Percentiles rank a stretch among this genome's conserved stretches.
Evolutionary conservation across 2,113 vertebrate genomes (phyloP).

Genomic region (Tenebrosternarchus preto): DNA sequence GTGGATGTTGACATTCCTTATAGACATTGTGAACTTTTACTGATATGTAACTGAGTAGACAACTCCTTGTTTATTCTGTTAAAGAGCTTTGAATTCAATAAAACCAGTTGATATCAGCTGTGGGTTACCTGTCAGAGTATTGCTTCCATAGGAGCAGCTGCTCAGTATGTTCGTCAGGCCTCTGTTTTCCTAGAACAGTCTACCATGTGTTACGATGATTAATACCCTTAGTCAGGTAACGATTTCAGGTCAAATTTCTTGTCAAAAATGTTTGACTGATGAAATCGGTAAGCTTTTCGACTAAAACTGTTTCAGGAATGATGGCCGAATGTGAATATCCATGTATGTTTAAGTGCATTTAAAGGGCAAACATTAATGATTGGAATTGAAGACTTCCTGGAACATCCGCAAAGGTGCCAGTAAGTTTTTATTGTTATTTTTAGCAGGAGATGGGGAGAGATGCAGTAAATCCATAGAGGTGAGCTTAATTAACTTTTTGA

Average conservation of each 20-base stretch:
- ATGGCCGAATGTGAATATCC: not conserved
- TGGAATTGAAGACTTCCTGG: not conserved
- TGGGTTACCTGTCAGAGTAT: not conserved
- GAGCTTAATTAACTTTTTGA: constrained; percentile 26
- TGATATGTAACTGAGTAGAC: constrained; percentile 84
- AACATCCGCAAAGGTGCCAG: not conserved
- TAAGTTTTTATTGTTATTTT: constrained; percentile 22
- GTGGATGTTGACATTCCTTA: constrained; percentile 94
- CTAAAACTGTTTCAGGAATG: not conserved
- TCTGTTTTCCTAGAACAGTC: not conserved
- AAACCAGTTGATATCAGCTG: constrained; percentile 75
- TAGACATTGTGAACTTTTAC: constrained; percentile 89
- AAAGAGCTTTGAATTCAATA: constrained; percentile 57
- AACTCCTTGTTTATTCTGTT: constrained; percentile 53
- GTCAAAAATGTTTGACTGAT: too few relatives aligned
- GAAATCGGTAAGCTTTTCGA: not conserved
- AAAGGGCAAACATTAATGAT: too few relatives aligned
- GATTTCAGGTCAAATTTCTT: constrained; percentile 1
- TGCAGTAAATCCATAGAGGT: not conserved
- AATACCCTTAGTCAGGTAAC: not conserved
- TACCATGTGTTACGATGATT: not conserved
- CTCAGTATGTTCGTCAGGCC: not conserved
- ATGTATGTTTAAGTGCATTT: not conserved
- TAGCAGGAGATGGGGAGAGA: not conserved
- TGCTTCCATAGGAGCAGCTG: not conserved